These are phyloP conservation scores for Subacronicta megacephala DNA, from an alignment of 2,888 invertebrate species.

Conservation along the genomic window DNA sequence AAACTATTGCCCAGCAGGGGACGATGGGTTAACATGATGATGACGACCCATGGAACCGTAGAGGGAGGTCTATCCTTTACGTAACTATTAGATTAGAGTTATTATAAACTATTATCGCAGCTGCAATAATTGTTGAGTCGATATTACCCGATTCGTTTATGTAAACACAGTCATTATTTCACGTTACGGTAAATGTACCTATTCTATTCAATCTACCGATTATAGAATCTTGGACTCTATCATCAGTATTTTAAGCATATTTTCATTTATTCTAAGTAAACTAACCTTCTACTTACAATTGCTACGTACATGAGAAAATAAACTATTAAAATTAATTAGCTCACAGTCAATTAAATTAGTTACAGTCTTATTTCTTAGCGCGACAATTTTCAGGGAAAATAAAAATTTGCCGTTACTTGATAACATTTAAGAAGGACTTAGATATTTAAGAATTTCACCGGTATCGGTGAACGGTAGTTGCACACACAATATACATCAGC, in stretches of 20 bases:
- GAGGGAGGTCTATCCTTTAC: conserved; percentile 6
- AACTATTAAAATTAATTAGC: too few relatives aligned
- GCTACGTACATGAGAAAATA: background rate
- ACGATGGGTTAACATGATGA: too few relatives aligned
- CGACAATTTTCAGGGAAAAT: too few relatives aligned
- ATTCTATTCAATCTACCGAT: background rate
- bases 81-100: conserved; percentile 23
- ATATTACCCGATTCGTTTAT: conserved; percentile 9
- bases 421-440: too few relatives aligned
- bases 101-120: conserved; percentile 20
- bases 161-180: background rate
- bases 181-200: conserved; percentile 1
- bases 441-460: too few relatives aligned
- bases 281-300: too few relatives aligned
- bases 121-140: conserved; percentile 31
- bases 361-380: too few relatives aligned
- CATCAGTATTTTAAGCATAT: background rate
- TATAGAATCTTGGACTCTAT: conserved; percentile 6
- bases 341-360: too few relatives aligned
- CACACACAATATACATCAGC: too few relatives aligned
- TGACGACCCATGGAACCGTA: background rate
- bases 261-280: background rate
- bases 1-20: too few relatives aligned
- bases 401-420: too few relatives aligned
- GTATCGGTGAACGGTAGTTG: too few relatives aligned